A percentile compares a stretch with the other conserved stretches of the same genome.
phyloP scores from a whole-genome alignment of 2,113 vertebrate species.

The Tichodroma muraria region DNA sequence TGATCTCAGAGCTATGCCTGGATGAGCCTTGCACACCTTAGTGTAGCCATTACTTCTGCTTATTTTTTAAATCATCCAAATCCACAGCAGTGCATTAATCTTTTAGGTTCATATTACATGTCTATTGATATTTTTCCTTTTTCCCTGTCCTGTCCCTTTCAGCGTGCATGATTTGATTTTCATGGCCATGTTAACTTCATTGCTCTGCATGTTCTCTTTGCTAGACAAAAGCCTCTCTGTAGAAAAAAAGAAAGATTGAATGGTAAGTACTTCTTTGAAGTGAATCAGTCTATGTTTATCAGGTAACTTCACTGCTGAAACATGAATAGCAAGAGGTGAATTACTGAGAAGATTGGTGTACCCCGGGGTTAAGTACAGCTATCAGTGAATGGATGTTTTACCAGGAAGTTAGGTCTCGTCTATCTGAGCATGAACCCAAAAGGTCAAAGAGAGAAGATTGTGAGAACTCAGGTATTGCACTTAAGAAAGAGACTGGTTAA shows the following conservation, averaged over 20 bases:
- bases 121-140: background rate
- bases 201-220: background rate
- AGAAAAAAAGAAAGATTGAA: background rate
- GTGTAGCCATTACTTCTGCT: background rate
- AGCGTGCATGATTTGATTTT: background rate
- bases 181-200: background rate
- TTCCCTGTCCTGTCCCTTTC: background rate
- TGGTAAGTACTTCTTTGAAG: background rate
- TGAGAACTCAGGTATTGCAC: background rate
- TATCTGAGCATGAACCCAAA: background rate
- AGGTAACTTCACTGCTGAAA: background rate
- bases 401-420: background rate
- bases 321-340: background rate
- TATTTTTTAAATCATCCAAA: background rate
- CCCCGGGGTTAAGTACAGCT: background rate
- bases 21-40: background rate
- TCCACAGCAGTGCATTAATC: background rate
- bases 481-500: background rate
- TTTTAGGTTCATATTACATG: background rate
- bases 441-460: background rate
- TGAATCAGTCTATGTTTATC: background rate
- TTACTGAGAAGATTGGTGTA: background rate
- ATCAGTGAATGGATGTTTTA: background rate
- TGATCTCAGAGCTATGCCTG: background rate
- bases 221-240: background rate